These are phyloP conservation scores for Diabrotica virgifera DNA, from an alignment of 1,140 invertebrate genomes.

Conservation along the genomic window DNA sequence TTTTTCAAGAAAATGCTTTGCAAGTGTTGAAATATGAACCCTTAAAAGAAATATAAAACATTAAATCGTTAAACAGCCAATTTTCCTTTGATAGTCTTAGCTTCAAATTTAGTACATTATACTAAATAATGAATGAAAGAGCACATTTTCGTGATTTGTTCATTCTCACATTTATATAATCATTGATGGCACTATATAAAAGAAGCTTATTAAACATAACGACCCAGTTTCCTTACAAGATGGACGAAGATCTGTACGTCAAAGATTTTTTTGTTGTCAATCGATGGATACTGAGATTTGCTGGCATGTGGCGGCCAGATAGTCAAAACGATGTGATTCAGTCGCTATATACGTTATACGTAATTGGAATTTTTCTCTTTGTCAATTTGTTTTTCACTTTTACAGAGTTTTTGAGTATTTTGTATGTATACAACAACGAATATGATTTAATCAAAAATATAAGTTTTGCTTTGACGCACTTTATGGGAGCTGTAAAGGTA, in stretches of 20 bases:
- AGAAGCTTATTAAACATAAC: neutral
- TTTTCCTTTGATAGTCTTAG: neutral
- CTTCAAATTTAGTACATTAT: neutral
- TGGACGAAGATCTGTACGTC: constrained; percentile 28
- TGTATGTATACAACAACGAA: constrained; percentile 34
- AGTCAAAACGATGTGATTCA: constrained; percentile 25
- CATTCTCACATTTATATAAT: neutral
- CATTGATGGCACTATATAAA: neutral
- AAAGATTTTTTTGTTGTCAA: constrained; percentile 36
- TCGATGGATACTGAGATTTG: constrained; percentile 37
- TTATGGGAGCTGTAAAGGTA: constrained; percentile 40
- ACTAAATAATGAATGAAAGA: neutral
- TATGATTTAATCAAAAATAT: constrained; percentile 41
- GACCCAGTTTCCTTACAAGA: neutral
- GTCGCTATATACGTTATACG: constrained; percentile 33
- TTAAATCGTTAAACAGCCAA: too few relatives aligned
- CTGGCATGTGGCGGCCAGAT: constrained; percentile 37
- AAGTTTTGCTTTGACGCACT: constrained; percentile 38
- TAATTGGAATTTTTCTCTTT: constrained; percentile 35
- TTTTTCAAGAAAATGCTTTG: too few relatives aligned
- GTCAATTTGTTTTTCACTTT: constrained; percentile 39
- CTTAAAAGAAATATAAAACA: too few relatives aligned
- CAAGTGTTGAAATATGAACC: too few relatives aligned
- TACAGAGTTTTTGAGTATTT: constrained; percentile 38
- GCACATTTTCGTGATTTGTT: neutral